Conservation (phyloP, 2,113 vertebrate species). For the Mungos mungo region DNA sequence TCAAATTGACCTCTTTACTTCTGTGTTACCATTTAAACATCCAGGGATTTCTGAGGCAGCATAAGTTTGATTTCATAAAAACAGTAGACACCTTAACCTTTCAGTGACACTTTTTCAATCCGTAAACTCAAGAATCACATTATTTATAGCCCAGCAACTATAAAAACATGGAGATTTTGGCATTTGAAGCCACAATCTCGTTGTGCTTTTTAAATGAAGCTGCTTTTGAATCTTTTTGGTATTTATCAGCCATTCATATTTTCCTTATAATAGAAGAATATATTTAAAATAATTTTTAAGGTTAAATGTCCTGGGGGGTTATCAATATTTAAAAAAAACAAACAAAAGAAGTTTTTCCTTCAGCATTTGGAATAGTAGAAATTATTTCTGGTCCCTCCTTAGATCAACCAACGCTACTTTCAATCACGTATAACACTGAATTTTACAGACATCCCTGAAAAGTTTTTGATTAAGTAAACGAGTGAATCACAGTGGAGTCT, state of each 20-base stretch:
- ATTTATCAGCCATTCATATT: conserved; percentile 65
- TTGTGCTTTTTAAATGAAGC: conserved; percentile 76
- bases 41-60: conserved; percentile 52
- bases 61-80: conserved; percentile 13
- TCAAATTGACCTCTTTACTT: conserved; percentile 9
- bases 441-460: conserved; percentile 80
- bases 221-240: conserved; percentile 75
- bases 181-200: conserved; percentile 65
- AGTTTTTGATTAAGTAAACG: conserved; percentile 82
- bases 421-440: conserved; percentile 70
- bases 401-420: conserved; percentile 79
- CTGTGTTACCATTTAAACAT: neutral
- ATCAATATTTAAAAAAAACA: neutral
- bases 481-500: conserved; percentile 86
- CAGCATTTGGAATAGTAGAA: conserved; percentile 81
- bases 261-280: conserved; percentile 67
- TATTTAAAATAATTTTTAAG: conserved; percentile 65
- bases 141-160: no score
- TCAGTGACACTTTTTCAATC: conserved; percentile 54
- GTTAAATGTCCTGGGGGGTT: conserved; percentile 35
- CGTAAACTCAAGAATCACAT: conserved; percentile 61
- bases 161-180: no score
- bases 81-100: conserved; percentile 46
- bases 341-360: conserved; percentile 55
- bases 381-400: conserved; percentile 79